A percentile compares a stretch with the other conserved stretches of the same genome.
phyloP scores from a whole-genome alignment of 2,113 vertebrate genomes.

The Rhineura floridana region DNA sequence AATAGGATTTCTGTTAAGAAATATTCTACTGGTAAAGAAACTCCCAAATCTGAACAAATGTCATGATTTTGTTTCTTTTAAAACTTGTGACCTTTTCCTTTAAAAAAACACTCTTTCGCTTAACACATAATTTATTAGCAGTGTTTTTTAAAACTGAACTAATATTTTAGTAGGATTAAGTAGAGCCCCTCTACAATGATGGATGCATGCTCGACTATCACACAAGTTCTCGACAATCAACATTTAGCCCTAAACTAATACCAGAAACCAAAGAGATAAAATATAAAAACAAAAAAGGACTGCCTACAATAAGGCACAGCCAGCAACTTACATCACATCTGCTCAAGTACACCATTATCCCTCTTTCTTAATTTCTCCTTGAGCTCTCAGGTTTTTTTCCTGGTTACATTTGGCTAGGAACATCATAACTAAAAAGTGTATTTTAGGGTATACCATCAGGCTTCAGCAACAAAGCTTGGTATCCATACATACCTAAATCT shows the following conservation, averaged over 20 bases:
- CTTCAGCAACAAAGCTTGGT: not conserved
- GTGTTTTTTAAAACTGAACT: not conserved
- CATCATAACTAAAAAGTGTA: not conserved
- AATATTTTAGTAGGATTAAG: not conserved
- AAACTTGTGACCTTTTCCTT: not conserved
- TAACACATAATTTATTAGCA: not conserved
- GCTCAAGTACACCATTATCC: not conserved
- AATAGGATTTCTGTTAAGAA: not conserved
- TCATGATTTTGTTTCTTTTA: not conserved
- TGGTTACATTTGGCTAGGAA: not conserved
- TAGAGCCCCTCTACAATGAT: not conserved
- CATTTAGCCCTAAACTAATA: not conserved
- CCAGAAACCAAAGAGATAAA: not conserved
- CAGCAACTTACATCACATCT: not conserved
- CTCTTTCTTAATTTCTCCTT: not conserved
- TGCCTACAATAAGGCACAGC: not conserved
- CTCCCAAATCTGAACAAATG: not conserved
- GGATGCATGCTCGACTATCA: not conserved
- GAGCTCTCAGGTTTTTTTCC: not conserved
- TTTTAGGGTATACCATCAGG: not conserved
- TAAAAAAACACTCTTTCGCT: too few relatives aligned
- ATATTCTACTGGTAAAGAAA: conserved; percentile 12
- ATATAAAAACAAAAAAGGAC: not conserved
- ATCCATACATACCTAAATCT: not conserved
- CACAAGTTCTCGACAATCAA: not conserved